A percentile compares a stretch with the other conserved stretches of the same genome.
Evolutionary conservation across 1,140 invertebrate species (phyloP).

Genomic region (Drosophila erecta): DNA sequence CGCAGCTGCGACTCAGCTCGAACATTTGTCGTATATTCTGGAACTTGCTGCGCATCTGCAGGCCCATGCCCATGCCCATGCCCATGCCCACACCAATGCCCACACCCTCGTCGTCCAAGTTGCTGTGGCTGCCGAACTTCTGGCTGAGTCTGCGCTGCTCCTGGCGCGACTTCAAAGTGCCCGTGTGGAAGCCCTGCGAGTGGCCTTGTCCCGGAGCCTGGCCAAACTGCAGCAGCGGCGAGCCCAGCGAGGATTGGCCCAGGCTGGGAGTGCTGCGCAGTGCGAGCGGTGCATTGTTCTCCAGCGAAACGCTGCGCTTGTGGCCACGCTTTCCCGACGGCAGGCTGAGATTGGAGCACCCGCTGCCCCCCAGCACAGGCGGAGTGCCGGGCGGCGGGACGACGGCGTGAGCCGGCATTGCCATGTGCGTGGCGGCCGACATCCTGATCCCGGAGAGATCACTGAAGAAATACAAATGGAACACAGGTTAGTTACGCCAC

Average conservation of each 20-base stretch:
- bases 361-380: slow-evolving; percentile 6
- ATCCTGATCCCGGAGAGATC: slow-evolving; percentile 26
- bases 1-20: slow-evolving; percentile 70
- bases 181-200: slow-evolving; percentile 55
- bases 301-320: slow-evolving; percentile 77
- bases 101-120: slow-evolving; percentile 68
- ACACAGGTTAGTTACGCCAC: not conserved
- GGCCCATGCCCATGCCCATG: slow-evolving; percentile 11
- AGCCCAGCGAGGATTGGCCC: slow-evolving; percentile 51
- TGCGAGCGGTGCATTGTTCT: slow-evolving; percentile 67
- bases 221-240: slow-evolving; percentile 54
- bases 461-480: not conserved
- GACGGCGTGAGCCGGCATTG: slow-evolving; percentile 61
- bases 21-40: slow-evolving; percentile 84
- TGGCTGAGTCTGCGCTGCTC: slow-evolving; percentile 77
- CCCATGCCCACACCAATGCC: slow-evolving; percentile 10
- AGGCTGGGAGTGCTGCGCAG: slow-evolving; percentile 59
- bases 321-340: slow-evolving; percentile 70
- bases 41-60: slow-evolving; percentile 74
- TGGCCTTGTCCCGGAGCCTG: slow-evolving; percentile 5
- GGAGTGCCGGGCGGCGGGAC: slow-evolving; percentile 25
- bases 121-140: slow-evolving; percentile 82
- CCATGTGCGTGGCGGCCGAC: slow-evolving; percentile 71
- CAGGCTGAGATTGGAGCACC: slow-evolving; percentile 11
- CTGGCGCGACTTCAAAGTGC: slow-evolving; percentile 81